phyloP scores from a whole-genome alignment of 1,140 invertebrate species.

The Apis dorsata region DNA sequence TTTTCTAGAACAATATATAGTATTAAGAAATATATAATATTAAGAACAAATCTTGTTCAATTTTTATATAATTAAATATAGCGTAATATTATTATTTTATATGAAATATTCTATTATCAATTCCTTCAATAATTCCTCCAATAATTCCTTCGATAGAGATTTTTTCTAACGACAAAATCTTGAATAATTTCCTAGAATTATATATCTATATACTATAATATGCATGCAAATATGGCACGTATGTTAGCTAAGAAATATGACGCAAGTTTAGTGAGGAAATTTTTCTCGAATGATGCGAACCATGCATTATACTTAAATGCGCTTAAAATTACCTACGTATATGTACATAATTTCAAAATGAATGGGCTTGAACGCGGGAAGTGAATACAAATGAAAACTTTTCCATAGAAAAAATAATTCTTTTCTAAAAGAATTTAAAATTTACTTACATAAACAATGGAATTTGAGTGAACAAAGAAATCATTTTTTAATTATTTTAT shows the following conservation, averaged over 20 bases:
- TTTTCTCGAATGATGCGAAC: conserved; percentile 3
- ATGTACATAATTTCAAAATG: background rate
- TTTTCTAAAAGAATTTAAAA: background rate
- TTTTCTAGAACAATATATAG: no score
- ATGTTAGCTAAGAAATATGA: conserved; percentile 7
- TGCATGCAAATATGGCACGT: background rate
- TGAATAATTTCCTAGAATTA: conserved; percentile 10
- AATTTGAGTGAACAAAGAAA: no score
- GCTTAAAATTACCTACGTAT: no score
- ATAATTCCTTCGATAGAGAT: background rate
- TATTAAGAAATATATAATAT: no score
- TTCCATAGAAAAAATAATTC: background rate
- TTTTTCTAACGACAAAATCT: background rate
- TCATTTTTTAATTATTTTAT: no score
- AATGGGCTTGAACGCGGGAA: background rate
- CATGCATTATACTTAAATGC: background rate
- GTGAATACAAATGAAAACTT: background rate
- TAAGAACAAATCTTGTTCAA: no score
- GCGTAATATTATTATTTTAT: background rate
- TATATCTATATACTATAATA: background rate
- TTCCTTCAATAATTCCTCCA: no score
- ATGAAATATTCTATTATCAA: background rate
- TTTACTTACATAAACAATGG: background rate
- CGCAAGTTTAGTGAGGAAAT: background rate
- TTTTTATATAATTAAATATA: background rate